Conservation (phyloP, 2,113 vertebrate species). For the Pipa parva region DNA sequence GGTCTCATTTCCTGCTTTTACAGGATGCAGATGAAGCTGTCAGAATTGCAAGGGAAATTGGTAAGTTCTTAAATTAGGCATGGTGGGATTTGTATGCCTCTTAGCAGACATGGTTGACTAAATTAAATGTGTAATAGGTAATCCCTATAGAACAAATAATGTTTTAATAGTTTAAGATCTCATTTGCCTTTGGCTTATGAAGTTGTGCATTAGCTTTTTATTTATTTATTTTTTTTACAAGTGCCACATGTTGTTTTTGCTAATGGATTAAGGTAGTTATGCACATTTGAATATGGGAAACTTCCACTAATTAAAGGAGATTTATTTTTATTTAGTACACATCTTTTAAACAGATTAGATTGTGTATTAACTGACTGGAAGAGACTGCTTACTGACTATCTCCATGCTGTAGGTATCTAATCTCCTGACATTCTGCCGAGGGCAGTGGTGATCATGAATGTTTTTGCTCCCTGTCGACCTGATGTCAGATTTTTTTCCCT, state of each 20-base stretch:
- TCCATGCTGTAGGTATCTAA: too few species aligned
- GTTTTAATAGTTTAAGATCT: conserved; percentile 61
- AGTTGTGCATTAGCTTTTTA: conserved; percentile 39
- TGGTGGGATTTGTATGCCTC: conserved; percentile 65
- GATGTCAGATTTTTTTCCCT: too few species aligned
- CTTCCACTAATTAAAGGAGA: too few species aligned
- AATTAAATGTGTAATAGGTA: conserved; percentile 66
- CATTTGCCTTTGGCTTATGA: conserved; percentile 49
- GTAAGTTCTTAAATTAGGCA: conserved; percentile 81
- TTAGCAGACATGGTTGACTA: conserved; percentile 64
- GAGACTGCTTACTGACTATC: too few species aligned
- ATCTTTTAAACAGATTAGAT: too few species aligned
- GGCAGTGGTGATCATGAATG: too few species aligned
- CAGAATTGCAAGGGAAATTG: conserved; percentile 89
- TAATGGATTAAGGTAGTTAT: conserved; percentile 42
- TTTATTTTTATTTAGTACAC: too few species aligned
- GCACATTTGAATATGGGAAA: too few species aligned
- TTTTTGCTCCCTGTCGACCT: too few species aligned
- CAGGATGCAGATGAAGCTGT: conserved; percentile 94
- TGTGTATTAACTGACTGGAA: too few species aligned
- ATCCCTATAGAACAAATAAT: conserved; percentile 63
- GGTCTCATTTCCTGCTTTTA: conserved; percentile 72
- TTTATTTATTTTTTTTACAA: conserved; percentile 39
- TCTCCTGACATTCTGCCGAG: too few species aligned
- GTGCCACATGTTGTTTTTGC: conserved; percentile 45